These are phyloP conservation scores for Spisula solida DNA, from an alignment of 2,888 invertebrate species.

Conservation along the genomic window DNA sequence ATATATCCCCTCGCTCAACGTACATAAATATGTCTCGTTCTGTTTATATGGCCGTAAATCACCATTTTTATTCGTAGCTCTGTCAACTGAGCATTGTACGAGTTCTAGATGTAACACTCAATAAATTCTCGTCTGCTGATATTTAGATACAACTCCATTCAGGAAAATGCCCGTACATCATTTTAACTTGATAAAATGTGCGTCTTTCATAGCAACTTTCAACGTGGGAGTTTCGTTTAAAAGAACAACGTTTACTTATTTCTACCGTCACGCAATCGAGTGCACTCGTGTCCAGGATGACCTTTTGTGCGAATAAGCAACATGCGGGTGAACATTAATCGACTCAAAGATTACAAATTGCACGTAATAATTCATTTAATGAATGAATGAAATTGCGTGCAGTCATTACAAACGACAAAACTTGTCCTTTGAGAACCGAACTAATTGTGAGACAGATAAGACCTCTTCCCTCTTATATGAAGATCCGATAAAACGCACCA, in stretches of 20 bases:
- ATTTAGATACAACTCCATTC: not conserved
- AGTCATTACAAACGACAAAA: not conserved
- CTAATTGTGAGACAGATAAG: not conserved
- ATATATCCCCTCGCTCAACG: constrained; percentile 27
- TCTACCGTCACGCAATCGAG: constrained; percentile 40
- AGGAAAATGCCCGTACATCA: constrained; percentile 33
- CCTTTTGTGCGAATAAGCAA: constrained; percentile 30
- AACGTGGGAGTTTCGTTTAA: constrained; percentile 43
- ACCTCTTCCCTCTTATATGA: not conserved
- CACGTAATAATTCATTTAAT: constrained; percentile 10
- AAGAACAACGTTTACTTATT: constrained; percentile 11
- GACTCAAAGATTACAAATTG: constrained; percentile 7
- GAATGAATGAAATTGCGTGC: not conserved
- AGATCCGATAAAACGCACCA: not conserved
- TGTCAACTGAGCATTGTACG: constrained; percentile 31
- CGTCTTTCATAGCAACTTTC: constrained; percentile 13
- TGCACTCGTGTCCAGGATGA: constrained; percentile 3
- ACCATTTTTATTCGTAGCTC: constrained; percentile 32
- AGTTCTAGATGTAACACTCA: constrained; percentile 34
- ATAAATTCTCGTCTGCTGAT: constrained; percentile 27
- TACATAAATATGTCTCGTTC: constrained; percentile 45
- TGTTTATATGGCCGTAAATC: constrained; percentile 49
- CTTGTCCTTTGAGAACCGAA: not conserved
- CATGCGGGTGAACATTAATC: constrained; percentile 5
- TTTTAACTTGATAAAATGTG: constrained; percentile 7